Conservation (phyloP, 2,888 invertebrate genomes). For the Ptychoptera contaminata region DNA sequence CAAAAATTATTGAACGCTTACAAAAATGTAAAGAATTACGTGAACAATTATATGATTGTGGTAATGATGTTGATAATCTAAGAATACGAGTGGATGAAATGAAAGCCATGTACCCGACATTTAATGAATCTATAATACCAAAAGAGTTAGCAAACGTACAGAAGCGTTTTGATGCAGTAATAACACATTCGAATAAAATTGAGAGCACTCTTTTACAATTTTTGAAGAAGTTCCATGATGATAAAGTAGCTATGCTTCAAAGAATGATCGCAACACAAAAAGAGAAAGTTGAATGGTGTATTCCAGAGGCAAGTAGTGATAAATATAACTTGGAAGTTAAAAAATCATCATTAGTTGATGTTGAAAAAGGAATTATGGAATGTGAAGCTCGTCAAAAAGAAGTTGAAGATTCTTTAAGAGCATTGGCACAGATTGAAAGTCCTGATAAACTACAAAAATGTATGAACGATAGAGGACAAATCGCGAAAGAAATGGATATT, state of each 20-base stretch:
- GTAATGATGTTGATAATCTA: slow-evolving; percentile 50
- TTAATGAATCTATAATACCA: slow-evolving; percentile 57
- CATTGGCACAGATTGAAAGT: slow-evolving; percentile 56
- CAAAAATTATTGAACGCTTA: slow-evolving; percentile 64
- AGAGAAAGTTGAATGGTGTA: slow-evolving; percentile 85
- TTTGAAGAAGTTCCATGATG: slow-evolving; percentile 73
- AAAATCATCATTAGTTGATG: slow-evolving; percentile 60
- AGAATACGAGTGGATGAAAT: slow-evolving; percentile 53
- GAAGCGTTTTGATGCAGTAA: slow-evolving; percentile 65
- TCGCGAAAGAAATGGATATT: slow-evolving; percentile 48
- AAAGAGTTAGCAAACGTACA: slow-evolving; percentile 74
- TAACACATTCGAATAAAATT: slow-evolving; percentile 66
- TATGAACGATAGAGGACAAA: neutral
- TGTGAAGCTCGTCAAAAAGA: slow-evolving; percentile 50
- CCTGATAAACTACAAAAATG: slow-evolving; percentile 43
- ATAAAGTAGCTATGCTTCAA: slow-evolving; percentile 66
- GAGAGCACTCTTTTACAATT: slow-evolving; percentile 62
- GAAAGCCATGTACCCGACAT: slow-evolving; percentile 57
- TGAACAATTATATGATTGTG: slow-evolving; percentile 49
- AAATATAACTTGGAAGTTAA: slow-evolving; percentile 87
- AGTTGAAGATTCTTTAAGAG: slow-evolving; percentile 51
- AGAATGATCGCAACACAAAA: slow-evolving; percentile 64
- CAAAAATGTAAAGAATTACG: slow-evolving; percentile 58
- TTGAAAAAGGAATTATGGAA: slow-evolving; percentile 54
- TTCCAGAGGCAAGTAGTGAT: slow-evolving; percentile 76